Percentiles rank a stretch among this genome's conserved stretches.
These are phyloP conservation scores for Danio rerio DNA, from an alignment of 2,113 vertebrate genomes.

Conservation along the genomic window GRCz12tu NC_133192.1:54891501-54892000, in stretches of 20 bases:
- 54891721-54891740: slow-evolving; percentile 92
- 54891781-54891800: neutral
- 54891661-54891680: slow-evolving; percentile 91
- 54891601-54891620: too few relatives aligned
- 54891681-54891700: slow-evolving; percentile 90
- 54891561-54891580: too few relatives aligned
- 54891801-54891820: neutral
- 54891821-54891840: neutral
- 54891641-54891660: slow-evolving; percentile 93
- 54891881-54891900: slow-evolving; percentile 59
- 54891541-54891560: neutral
- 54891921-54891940: slow-evolving; percentile 53
- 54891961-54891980: too few relatives aligned
- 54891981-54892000: too few relatives aligned
- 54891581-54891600: too few relatives aligned
- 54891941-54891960: too few relatives aligned
- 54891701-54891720: slow-evolving; percentile 98
- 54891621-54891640: slow-evolving; percentile 78
- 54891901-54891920: slow-evolving; percentile 59
- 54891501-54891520: too few relatives aligned
- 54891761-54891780: neutral
- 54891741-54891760: slow-evolving; percentile 66
- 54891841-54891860: too few relatives aligned
- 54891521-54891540: neutral
- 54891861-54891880: slow-evolving; percentile 60